Evolutionary conservation across 1,140 invertebrate genomes (phyloP).

Genomic region (Bicyclus anynana): DNA sequence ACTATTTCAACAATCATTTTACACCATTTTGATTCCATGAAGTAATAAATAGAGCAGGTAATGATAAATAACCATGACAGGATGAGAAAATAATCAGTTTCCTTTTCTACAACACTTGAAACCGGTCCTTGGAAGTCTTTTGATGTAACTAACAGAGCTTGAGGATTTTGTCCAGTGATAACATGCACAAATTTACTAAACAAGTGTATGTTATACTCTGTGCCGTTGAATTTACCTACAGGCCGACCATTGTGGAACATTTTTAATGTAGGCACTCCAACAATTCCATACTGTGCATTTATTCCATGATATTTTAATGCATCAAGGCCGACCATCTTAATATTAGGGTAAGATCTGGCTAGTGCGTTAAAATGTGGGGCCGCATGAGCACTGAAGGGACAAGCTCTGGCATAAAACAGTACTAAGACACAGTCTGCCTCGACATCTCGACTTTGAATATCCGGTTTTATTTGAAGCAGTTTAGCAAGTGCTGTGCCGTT

Average conservation of each 20-base stretch:
- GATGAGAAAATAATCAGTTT: conserved; percentile 89
- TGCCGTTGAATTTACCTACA: conserved; percentile 91
- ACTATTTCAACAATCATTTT: conserved; percentile 89
- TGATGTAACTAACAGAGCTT: conserved; percentile 82
- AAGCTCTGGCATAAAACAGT: conserved; percentile 93
- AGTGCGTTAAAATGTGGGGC: conserved; percentile 95
- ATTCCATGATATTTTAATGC: conserved; percentile 90
- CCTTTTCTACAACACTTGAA: conserved; percentile 82
- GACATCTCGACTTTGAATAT: conserved; percentile 59
- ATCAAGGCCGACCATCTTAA: conserved; percentile 94
- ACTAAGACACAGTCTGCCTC: conserved; percentile 85
- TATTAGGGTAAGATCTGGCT: conserved; percentile 88
- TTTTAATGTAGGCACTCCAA: conserved; percentile 94
- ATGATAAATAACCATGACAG: conserved; percentile 92
- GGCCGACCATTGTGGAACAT: conserved; percentile 95
- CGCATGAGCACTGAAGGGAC: conserved; percentile 92
- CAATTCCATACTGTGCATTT: conserved; percentile 95
- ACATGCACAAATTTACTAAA: conserved; percentile 90
- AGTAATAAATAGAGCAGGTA: conserved; percentile 86
- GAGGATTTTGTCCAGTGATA: conserved; percentile 85
- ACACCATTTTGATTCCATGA: conserved; percentile 88
- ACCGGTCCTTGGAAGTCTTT: conserved; percentile 89
- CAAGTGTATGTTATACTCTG: conserved; percentile 87
- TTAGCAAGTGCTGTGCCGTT: conserved; percentile 63
- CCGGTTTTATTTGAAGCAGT: conserved; percentile 59